Base-by-base conservation (phyloP, 2,888 invertebrate genomes). In the Heterodera filipjevi region DNA sequence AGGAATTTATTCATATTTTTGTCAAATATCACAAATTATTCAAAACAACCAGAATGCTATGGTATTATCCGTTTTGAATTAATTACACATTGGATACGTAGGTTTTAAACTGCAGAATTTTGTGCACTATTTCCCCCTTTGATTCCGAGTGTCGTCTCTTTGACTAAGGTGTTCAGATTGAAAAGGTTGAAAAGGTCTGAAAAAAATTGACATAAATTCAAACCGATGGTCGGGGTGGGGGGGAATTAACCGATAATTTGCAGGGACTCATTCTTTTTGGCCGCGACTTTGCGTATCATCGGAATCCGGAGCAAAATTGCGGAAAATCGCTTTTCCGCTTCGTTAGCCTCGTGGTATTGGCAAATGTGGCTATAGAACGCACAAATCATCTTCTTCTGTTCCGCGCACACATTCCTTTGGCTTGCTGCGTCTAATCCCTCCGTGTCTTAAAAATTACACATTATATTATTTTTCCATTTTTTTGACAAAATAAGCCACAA, bases 191-290 rank as follows among this genome's bases (percentile, higher is more conserved):
- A 85, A 86, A 88, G 87, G 77, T 89, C 88, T 74, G 27, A 66
- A 74, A 74, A 59, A 12, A 10, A 39, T 6, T 3, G 5, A 39
- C 3, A 6, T 6, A 39, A 39, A 39, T 6, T 3, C 39, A 39
- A 39, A 39, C 39, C 3, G 5, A 39, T n/a, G n/a, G n/a, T n/a
- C n/a, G 39, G 22, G 44, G 30, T 27, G 39, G 33, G 6, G 10
- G 16, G 39, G 46, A 27, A 44, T 30, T 5, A 59, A 75, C 75
- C 75, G n/a, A 88, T 83, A 49, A 88, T 86, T 81, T 89, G 87
- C 12, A 87, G 82, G 0, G 86, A 86, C 80, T 88, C 88, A 80
- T 88, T 88, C 79, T 88, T 88, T 78, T 89, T 88, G 16, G 88
- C 88, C 5, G 88, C 88, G 19, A 86, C 87, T 85, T 87, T 86